Evolutionary conservation across 2,888 invertebrate genomes (phyloP).

Genomic region (Taphrorychus bicolor): DNA sequence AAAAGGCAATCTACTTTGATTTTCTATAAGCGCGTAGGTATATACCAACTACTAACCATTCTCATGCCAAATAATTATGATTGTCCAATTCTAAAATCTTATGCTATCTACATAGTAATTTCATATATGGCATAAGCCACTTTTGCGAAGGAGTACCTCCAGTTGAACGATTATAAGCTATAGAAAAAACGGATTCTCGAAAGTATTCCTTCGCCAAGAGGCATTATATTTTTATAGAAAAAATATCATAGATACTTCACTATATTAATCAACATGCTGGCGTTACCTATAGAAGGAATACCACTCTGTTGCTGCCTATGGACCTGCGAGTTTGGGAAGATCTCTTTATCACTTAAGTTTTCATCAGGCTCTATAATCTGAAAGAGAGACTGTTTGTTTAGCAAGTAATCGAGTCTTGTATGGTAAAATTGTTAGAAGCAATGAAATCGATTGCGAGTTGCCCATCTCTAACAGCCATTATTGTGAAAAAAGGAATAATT

Average conservation of each 20-base stretch:
- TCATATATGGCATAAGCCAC: no score
- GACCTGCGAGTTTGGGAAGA: slow-evolving; percentile 65
- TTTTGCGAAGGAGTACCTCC: no score
- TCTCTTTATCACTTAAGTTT: slow-evolving; percentile 87
- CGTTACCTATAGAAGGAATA: slow-evolving; percentile 59
- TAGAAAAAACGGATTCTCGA: no score
- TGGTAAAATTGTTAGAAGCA: no score
- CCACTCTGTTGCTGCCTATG: slow-evolving; percentile 57
- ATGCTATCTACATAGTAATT: background rate
- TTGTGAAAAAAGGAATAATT: no score
- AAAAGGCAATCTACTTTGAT: background rate
- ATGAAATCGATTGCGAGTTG: no score
- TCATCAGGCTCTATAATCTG: slow-evolving; percentile 82
- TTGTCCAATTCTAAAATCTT: slow-evolving; percentile 5
- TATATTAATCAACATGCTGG: background rate
- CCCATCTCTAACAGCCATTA: no score
- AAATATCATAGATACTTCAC: background rate
- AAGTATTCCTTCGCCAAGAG: background rate
- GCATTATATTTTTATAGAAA: background rate
- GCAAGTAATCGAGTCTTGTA: no score
- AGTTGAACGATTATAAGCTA: no score
- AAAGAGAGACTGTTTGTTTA: no score
- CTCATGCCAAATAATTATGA: slow-evolving; percentile 28
- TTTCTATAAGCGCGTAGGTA: slow-evolving; percentile 29
- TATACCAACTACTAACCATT: slow-evolving; percentile 32